These are phyloP conservation scores for Sesamia inferens DNA, from an alignment of 2,888 invertebrate genomes.

Conservation along the genomic window DNA sequence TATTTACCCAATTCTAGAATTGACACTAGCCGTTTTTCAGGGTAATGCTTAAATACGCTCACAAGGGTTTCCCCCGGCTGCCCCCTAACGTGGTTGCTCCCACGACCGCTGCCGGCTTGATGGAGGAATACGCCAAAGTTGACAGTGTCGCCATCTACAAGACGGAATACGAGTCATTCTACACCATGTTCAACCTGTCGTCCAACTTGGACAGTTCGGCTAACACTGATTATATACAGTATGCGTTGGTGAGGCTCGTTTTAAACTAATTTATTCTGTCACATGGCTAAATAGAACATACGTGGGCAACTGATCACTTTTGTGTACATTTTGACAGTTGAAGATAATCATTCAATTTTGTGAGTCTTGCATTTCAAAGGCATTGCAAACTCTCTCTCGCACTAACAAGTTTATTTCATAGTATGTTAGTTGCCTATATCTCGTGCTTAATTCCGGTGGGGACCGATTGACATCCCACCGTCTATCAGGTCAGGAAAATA, in stretches of 20 bases:
- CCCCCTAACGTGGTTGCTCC: conserved; percentile 40
- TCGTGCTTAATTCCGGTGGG: too few species aligned
- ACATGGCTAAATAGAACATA: not conserved
- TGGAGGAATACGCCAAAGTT: conserved; percentile 77
- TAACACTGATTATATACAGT: conserved; percentile 92
- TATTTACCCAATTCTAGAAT: not conserved
- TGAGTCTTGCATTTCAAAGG: not conserved
- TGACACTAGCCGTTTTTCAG: conserved; percentile 69
- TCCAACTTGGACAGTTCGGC: conserved; percentile 93
- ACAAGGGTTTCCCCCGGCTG: conserved; percentile 73
- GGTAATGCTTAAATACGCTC: conserved; percentile 90
- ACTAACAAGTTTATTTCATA: not conserved
- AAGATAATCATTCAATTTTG: not conserved
- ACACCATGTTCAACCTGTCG: conserved; percentile 92
- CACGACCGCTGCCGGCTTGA: conserved; percentile 72
- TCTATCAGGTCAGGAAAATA: not conserved
- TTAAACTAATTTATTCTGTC: not conserved
- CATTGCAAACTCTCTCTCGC: not conserved
- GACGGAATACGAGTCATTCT: conserved; percentile 86
- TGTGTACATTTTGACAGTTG: not conserved
- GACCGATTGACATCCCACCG: not conserved
- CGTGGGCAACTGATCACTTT: not conserved
- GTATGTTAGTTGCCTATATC: not conserved
- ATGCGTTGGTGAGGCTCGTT: conserved; percentile 91
- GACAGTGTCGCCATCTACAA: conserved; percentile 81